These are phyloP conservation scores for Asobara japonica DNA, from an alignment of 1,140 invertebrate genomes.

Conservation along the genomic window DNA sequence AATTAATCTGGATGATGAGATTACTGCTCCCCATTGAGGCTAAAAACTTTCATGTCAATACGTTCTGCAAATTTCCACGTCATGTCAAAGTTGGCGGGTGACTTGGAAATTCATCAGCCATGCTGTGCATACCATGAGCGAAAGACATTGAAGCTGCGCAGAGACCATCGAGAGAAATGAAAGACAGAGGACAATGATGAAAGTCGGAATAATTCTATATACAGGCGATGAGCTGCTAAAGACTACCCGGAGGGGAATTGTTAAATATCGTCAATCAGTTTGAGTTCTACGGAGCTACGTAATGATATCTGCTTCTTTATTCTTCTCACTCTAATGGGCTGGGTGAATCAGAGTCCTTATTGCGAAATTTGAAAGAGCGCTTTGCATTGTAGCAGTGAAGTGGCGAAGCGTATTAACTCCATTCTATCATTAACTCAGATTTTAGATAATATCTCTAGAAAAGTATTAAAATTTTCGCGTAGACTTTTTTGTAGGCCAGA, in stretches of 20 bases:
- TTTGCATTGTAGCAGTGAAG: no score
- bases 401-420: no score
- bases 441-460: no score
- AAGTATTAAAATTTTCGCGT: no score
- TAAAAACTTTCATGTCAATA: not conserved
- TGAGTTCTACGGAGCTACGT: not conserved
- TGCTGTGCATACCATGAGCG: not conserved
- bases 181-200: not conserved
- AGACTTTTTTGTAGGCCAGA: no score
- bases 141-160: not conserved
- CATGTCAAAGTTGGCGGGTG: not conserved
- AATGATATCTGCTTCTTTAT: no score
- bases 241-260: not conserved
- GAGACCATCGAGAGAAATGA: not conserved
- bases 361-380: no score
- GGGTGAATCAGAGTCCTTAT: no score
- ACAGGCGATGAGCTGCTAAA: not conserved
- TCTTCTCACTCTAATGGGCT: no score
- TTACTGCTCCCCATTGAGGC: not conserved
- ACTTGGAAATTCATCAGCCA: not conserved
- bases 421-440: no score
- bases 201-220: not conserved
- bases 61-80: not conserved
- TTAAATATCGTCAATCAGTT: conserved; percentile 18
- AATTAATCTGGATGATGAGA: not conserved